These are phyloP conservation scores for Coregonus ussuriensis DNA, from an alignment of 2,797 vertebrate genomes.

Conservation along the genomic window DNA sequence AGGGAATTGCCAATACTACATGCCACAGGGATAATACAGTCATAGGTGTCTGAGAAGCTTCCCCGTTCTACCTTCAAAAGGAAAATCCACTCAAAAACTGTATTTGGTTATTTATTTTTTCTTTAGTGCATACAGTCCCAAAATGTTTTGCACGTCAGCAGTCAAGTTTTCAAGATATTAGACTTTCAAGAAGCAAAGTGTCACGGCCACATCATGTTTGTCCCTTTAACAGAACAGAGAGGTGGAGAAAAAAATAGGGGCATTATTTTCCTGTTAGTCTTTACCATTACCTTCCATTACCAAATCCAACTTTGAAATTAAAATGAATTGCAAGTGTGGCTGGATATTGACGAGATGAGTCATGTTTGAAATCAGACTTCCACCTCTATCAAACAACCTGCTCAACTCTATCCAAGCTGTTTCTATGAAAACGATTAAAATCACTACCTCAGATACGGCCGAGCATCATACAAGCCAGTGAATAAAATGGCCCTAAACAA, in stretches of 20 bases:
- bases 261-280: conserved; percentile 30
- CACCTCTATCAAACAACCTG: conserved; percentile 14
- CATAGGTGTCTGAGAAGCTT: not conserved
- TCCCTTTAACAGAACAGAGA: conserved; percentile 37
- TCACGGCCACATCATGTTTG: too few relatives aligned
- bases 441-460: conserved; percentile 21
- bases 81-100: too few relatives aligned
- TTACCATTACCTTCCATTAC: conserved; percentile 17
- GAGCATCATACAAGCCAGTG: conserved; percentile 14
- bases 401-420: conserved; percentile 28
- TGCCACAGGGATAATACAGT: not conserved
- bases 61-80: not conserved
- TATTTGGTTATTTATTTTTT: too few relatives aligned
- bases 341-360: conserved; percentile 43
- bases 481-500: conserved; percentile 28
- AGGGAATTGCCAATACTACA: conserved; percentile 24
- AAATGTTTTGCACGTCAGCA: too few relatives aligned
- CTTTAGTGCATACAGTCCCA: too few relatives aligned
- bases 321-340: conserved; percentile 39
- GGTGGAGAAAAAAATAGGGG: conserved; percentile 29
- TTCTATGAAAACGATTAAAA: conserved; percentile 6
- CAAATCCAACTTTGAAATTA: conserved; percentile 25
- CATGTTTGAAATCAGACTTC: conserved; percentile 41
- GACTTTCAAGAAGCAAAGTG: too few relatives aligned
- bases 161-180: too few relatives aligned